Conservation (phyloP, 2,113 vertebrate genomes). For the Gnathonemus longibarbis region DNA sequence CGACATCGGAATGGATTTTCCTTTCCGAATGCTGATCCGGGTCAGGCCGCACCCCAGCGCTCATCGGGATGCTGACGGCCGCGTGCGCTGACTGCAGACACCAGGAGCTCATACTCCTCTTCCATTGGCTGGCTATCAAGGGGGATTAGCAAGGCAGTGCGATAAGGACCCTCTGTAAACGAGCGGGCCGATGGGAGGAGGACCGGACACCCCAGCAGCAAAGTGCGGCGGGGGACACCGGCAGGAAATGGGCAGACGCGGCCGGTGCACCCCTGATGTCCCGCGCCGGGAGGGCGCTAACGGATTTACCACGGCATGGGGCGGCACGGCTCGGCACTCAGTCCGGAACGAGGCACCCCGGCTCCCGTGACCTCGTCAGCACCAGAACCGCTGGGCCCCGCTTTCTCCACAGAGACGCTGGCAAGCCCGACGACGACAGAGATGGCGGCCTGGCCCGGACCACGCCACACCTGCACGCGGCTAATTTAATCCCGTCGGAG, state of each 20-base stretch:
- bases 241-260: too few relatives aligned
- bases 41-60: not conserved
- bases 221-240: not conserved
- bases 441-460: not conserved
- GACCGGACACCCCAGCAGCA: not conserved
- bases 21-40: slow-evolving; percentile 1
- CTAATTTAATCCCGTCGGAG: slow-evolving; percentile 13
- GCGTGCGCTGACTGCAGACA: slow-evolving; percentile 11
- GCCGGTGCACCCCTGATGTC: not conserved
- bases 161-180: not conserved
- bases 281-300: not conserved
- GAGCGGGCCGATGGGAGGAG: not conserved
- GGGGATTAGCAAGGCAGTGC: not conserved
- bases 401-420: not conserved
- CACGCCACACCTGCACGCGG: not conserved
- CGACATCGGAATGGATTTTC: slow-evolving; percentile 15
- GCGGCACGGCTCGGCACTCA: not conserved
- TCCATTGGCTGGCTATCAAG: slow-evolving; percentile 15
- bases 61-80: not conserved
- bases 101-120: slow-evolving; percentile 9
- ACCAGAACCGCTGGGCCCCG: not conserved
- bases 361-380: not conserved
- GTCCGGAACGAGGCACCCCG: not conserved
- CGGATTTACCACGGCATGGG: not conserved
- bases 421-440: not conserved